A percentile compares a stretch with the other conserved stretches of the same genome.
Evolutionary conservation across 2,888 invertebrate genomes (phyloP).

Genomic region (Phaedon cochleariae): DNA sequence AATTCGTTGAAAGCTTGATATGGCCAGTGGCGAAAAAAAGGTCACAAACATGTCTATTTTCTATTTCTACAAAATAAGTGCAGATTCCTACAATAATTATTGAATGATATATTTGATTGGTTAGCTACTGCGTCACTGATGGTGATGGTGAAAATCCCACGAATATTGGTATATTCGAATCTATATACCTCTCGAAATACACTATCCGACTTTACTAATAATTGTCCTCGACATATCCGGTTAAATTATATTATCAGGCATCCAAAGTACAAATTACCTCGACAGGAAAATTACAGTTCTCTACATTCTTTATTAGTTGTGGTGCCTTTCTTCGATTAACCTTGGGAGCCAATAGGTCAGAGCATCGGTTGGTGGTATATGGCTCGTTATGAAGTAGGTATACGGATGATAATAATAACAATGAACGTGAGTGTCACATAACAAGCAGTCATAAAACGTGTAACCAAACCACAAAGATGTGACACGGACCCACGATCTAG

Average conservation of each 20-base stretch:
- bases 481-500: neutral
- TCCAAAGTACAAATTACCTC: neutral
- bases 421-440: conserved; percentile 11
- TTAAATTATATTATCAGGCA: neutral
- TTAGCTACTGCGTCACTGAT: too few species aligned
- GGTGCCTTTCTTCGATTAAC: conserved; percentile 16
- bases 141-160: too few species aligned
- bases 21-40: too few species aligned
- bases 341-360: conserved; percentile 13
- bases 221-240: neutral
- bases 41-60: too few species aligned
- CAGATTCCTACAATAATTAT: too few species aligned
- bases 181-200: too few species aligned
- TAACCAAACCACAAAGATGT: neutral
- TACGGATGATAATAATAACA: conserved; percentile 6
- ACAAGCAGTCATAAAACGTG: neutral
- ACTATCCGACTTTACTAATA: too few species aligned
- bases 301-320: neutral
- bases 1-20: too few species aligned
- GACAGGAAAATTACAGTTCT: neutral
- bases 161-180: neutral
- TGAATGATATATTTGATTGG: too few species aligned
- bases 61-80: too few species aligned
- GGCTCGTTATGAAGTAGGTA: conserved; percentile 3
- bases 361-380: conserved; percentile 18